Conservation (phyloP, 2,797 vertebrate species). For the Cossypha heuglini region DNA sequence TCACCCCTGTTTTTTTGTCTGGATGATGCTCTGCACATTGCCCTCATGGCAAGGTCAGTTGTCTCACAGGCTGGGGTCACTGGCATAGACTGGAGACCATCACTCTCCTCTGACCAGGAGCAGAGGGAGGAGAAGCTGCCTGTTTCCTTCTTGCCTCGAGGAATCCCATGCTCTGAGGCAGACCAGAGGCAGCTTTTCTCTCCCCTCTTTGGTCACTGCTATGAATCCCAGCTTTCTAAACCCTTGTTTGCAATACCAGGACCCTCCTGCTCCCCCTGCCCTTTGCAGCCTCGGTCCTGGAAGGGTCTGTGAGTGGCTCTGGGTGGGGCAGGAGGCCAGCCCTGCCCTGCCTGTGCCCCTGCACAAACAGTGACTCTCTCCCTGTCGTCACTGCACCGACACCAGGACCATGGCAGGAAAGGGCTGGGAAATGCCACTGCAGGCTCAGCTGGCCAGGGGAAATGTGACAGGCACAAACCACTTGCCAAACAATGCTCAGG, state of each 20-base stretch:
- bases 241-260: not conserved
- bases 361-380: not conserved
- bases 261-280: not conserved
- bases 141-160: not conserved
- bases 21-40: not conserved
- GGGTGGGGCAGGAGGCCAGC: not conserved
- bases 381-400: not conserved
- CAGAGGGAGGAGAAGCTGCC: not conserved
- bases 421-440: slow-evolving; percentile 52
- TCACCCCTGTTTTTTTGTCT: not conserved
- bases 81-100: not conserved
- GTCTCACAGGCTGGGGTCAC: not conserved
- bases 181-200: not conserved
- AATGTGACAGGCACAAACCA: not conserved
- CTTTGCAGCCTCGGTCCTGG: not conserved
- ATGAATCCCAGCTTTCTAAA: not conserved
- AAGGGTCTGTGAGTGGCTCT: not conserved
- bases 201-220: not conserved
- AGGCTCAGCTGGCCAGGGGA: not conserved
- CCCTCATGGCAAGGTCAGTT: not conserved
- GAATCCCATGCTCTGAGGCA: not conserved
- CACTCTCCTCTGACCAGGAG: not conserved
- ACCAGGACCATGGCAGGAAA: slow-evolving; percentile 34
- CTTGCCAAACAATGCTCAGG: slow-evolving; percentile 42
- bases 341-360: not conserved